Conservation (phyloP, 2,888 invertebrate genomes). For the Melikaiella ostensackeni region DNA sequence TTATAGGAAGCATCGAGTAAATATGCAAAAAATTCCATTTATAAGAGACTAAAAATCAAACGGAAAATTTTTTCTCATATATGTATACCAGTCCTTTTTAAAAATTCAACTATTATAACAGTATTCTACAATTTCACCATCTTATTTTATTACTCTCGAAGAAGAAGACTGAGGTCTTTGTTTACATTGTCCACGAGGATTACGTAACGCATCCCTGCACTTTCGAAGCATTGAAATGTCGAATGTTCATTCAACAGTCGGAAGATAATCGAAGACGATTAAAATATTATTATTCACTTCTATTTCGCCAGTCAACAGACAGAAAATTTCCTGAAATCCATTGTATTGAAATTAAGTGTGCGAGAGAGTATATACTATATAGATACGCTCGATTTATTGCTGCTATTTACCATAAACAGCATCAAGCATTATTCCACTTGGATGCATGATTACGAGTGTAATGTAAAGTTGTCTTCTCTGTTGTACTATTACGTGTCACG, state of each 20-base stretch:
- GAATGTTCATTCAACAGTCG: neutral
- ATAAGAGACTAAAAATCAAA: neutral
- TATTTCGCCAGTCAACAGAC: constrained; percentile 7
- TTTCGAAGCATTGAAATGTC: neutral
- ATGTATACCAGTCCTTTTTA: neutral
- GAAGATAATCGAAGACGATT: constrained; percentile 1
- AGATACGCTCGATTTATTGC: constrained; percentile 26
- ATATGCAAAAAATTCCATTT: neutral
- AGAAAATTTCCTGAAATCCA: constrained; percentile 30
- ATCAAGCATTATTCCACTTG: constrained; percentile 32
- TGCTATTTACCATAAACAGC: constrained; percentile 38
- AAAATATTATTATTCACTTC: constrained; percentile 4
- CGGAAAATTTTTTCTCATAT: neutral
- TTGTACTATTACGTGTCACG: constrained; percentile 37
- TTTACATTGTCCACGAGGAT: neutral
- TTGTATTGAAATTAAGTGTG: constrained; percentile 29
- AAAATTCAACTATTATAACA: neutral
- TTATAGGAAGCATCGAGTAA: neutral
- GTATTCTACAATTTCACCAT: neutral
- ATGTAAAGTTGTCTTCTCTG: constrained; percentile 9
- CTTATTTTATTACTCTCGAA: neutral
- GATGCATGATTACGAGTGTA: constrained; percentile 26
- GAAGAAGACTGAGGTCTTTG: neutral
- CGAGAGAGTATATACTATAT: neutral
- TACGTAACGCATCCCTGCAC: neutral